phyloP scores from a whole-genome alignment of 2,888 invertebrate genomes.

The Uropetala carovei region DNA sequence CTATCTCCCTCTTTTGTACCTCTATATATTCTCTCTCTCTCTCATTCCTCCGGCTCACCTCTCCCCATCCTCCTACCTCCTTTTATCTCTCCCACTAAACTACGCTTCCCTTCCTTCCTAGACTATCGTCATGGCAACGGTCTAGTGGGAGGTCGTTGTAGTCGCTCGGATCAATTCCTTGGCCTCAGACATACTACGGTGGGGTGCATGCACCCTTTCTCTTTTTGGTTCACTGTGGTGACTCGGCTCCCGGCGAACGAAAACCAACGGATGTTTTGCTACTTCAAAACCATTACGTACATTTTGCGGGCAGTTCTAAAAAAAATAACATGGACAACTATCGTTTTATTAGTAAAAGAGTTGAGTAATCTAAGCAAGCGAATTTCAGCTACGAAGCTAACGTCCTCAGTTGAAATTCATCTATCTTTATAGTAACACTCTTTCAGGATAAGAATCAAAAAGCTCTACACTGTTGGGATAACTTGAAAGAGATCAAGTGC shows the following conservation, averaged over 20 bases:
- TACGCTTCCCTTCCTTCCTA: neutral
- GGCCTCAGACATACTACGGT: neutral
- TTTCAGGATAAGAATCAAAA: no score
- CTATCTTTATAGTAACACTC: no score
- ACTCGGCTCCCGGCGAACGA: neutral
- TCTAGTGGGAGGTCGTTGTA: neutral
- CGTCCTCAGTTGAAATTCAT: no score
- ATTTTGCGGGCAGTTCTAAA: neutral
- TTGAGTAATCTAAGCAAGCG: no score
- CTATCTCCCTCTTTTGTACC: no score
- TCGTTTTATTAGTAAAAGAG: neutral
- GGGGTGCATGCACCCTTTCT: neutral
- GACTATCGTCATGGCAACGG: conserved; percentile 46
- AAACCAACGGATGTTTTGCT: neutral
- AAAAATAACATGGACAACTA: neutral
- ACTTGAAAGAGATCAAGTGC: no score
- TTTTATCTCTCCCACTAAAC: neutral
- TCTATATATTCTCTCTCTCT: neutral
- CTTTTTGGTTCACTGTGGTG: neutral
- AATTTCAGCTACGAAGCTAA: no score
- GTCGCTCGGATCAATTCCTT: conserved; percentile 45
- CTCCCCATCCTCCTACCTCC: no score
- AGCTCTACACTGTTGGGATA: no score
- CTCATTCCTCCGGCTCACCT: neutral
- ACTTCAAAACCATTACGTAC: neutral